Evolutionary conservation across 1,140 invertebrate genomes (phyloP).

Genomic region (Brachionus rubens): DNA sequence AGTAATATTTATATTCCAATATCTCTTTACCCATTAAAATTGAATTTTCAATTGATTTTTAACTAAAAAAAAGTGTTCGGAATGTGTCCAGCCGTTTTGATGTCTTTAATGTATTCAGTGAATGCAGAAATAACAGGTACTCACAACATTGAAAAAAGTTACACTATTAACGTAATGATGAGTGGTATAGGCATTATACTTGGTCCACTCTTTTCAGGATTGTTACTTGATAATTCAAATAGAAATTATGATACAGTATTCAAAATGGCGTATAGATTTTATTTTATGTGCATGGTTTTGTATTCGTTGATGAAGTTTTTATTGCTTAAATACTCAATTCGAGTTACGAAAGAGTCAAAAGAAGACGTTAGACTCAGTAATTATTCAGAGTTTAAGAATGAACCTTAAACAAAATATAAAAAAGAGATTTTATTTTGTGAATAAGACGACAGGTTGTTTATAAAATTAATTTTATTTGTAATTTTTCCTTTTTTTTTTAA

Average conservation of each 20-base stretch:
- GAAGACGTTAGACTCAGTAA: not conserved
- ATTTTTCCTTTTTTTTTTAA: not conserved
- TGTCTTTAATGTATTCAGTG: conserved; percentile 40
- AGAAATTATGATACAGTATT: conserved; percentile 20
- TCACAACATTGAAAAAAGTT: not conserved
- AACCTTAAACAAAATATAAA: not conserved
- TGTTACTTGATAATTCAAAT: conserved; percentile 23
- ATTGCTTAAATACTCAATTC: conserved; percentile 2
- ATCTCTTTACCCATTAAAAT: too few relatives aligned
- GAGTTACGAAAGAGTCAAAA: not conserved
- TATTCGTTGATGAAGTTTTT: conserved; percentile 38
- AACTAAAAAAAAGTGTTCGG: conserved; percentile 11
- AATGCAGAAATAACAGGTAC: conserved; percentile 37
- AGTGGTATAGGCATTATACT: conserved; percentile 31
- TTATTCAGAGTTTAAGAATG: not conserved
- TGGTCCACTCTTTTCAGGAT: conserved; percentile 11
- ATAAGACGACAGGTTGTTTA: not conserved
- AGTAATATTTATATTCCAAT: not conserved
- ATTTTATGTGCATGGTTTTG: conserved; percentile 11
- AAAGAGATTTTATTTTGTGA: not conserved
- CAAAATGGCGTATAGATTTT: conserved; percentile 28
- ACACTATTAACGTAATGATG: conserved; percentile 33
- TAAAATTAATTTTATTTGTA: not conserved
- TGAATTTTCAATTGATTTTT: too few relatives aligned
- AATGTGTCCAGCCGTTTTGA: conserved; percentile 38